Evolutionary conservation across 1,140 invertebrate species (phyloP), one percentile per base, ranked within the genome.

Genomic region (Orchesella cincta): DNA sequence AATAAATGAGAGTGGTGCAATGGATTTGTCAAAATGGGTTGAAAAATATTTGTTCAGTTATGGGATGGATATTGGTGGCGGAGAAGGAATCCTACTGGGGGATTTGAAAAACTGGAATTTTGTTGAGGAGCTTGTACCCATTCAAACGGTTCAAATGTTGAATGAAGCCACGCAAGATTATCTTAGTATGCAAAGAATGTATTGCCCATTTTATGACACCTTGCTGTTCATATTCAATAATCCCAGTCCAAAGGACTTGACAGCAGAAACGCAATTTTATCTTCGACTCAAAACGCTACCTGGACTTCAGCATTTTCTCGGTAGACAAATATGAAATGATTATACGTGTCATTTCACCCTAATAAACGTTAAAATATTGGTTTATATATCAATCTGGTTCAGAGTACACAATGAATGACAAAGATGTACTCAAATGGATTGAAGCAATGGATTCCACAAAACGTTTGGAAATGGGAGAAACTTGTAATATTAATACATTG

Each of bases 161-260:
- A 77, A 51, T 73, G 71, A 79, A 36, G 57, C 76, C 14, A 26
- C 36, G 12, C 33, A 70, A 26, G 31, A 67, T 5, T 79, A 77
- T 64, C 18, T 79, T 16, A 76, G 62, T 16, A 35, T 79, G 78
- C 67, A 79, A 16, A 29, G 76, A 54, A 77, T 79, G 75, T 79
- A 79, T 36, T 77, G 75, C 35, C 78, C 78, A 0, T 77, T 79
- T 62, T 79, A 79, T 52, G 78, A 79, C 62, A 79, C 78, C 0
- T 57, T 77, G 0, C 72, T 79, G 16, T 77, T 77, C 73, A 79
- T 77, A 54, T 79, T 79, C 46, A 74, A 77, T 23, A 77, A 79
- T 29, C 78, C 78, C 1, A 75, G 36, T 12, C 78, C 78, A 16
- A 18, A 57, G 2, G 67, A 71, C 5, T 35, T 79, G 3, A 26